Base-by-base conservation (phyloP, 2,888 invertebrate genomes). In the Rhingia rostrata region DNA sequence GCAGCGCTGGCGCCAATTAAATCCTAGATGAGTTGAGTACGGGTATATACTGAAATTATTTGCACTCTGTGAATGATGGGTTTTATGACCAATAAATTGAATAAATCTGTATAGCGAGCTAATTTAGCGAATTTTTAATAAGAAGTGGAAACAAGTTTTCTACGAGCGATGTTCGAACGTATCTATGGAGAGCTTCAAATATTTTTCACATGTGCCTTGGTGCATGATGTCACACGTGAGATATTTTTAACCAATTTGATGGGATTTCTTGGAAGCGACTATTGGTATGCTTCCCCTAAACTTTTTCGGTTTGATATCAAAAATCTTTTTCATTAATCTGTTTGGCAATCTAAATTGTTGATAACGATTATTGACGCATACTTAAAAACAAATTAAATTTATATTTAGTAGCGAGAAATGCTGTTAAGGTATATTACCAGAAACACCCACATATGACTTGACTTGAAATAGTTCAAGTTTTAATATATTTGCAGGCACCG, bases 1-100 rank as follows among this genome's bases (percentile, higher is more conserved):
- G n/a, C 47, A 30, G 37, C 10, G 60, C 61, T 80, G 80, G 74
- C 80, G 67, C 80, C 80, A 80, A 80, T 80, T 80, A 80, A 80
- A 74, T 54, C 67, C 49, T 53, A 33, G 39, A 14, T 30, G 53
- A 22, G 22, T 22, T 22, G 22, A 22, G 22, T 22, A 22, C 22
- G 22, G 39, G 32, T n/a, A 58, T 72, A 35, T 61, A 61, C 45
- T 30, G 54, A n/a, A 53, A 35, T 66, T 60, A 72, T 79, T 47
- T 56, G 66, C 51, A 1, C 22, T 22, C 22, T 22, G 22, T 60
- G 22, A 33, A 43, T 51, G 41, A 51, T 0, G 33, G n/a, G 35
- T 66, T 79, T 79, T 66, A 79, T 54, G 58, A 35, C 66, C 60
- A 53, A 66, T 66, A 60, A 61, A 67, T 53, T 12, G 35, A 61